These are phyloP conservation scores for Epinephelus fuscoguttatus DNA, from an alignment of 2,113 vertebrate genomes.

Conservation along the genomic window DNA sequence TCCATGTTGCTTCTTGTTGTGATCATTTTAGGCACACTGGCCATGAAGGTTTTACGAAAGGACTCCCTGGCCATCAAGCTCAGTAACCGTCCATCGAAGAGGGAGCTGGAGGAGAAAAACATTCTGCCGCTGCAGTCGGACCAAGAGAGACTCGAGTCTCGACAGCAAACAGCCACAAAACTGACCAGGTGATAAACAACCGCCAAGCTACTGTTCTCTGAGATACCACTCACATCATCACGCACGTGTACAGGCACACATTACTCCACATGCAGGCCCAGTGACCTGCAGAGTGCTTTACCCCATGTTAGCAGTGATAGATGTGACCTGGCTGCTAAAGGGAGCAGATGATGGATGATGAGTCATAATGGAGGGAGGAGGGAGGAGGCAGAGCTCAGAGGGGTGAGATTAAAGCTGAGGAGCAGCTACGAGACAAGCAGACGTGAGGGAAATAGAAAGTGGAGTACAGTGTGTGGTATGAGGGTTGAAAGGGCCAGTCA, in stretches of 20 bases:
- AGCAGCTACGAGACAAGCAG: not conserved
- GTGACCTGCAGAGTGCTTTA: conserved; percentile 12
- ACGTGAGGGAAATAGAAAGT: not conserved
- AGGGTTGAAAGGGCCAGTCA: not conserved
- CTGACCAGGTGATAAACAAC: conserved; percentile 89
- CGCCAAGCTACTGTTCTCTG: not conserved
- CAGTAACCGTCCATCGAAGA: conserved; percentile 95
- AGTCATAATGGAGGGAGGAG: conserved; percentile 5
- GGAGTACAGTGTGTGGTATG: not conserved
- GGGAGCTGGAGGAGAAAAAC: conserved; percentile 98
- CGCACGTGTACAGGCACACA: not conserved
- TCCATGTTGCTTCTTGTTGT: not conserved
- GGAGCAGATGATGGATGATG: conserved; percentile 46
- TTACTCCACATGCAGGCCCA: not conserved
- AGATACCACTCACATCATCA: not conserved
- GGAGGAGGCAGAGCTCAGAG: not conserved
- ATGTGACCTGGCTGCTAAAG: conserved; percentile 18
- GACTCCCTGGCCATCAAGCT: conserved; percentile 98
- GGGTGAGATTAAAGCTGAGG: conserved; percentile 10
- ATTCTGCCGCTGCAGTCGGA: conserved; percentile 96
- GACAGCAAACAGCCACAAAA: conserved; percentile 97
- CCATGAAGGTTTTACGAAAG: conserved; percentile 95
- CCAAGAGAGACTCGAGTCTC: conserved; percentile 91
- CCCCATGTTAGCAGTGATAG: conserved; percentile 9
- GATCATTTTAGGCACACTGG: conserved; percentile 88